phyloP scores from a whole-genome alignment of 2,797 vertebrate species.

The Thaleichthys pacificus region DNA sequence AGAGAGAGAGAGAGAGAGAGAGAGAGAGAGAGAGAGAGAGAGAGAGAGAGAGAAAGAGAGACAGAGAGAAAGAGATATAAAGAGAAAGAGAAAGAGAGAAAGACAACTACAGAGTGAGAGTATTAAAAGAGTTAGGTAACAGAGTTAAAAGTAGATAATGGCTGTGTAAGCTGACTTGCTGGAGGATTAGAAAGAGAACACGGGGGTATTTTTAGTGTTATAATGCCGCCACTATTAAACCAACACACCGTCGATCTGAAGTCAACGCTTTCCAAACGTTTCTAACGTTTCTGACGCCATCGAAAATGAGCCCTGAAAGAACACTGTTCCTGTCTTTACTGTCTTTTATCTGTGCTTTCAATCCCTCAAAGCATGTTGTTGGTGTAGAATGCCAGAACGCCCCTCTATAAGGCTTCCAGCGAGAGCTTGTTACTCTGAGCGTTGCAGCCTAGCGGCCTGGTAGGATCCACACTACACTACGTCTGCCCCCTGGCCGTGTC shows the following conservation, averaged over 20 bases:
- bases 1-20: not conserved
- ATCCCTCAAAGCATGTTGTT: not conserved
- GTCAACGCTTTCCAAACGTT: too few species aligned
- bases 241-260: not conserved
- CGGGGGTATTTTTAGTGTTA: not conserved
- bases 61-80: not conserved
- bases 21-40: not conserved
- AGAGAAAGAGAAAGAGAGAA: not conserved
- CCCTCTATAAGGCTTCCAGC: not conserved
- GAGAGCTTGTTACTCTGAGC: not conserved
- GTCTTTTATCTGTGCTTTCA: not conserved
- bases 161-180: conserved; percentile 32
- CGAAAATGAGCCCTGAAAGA: not conserved
- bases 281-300: not conserved
- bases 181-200: not conserved
- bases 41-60: not conserved
- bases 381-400: not conserved
- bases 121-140: conserved; percentile 27
- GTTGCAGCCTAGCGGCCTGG: not conserved
- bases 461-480: not conserved
- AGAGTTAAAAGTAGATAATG: conserved; percentile 45
- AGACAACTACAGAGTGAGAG: not conserved
- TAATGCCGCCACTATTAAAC: not conserved
- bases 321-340: not conserved
- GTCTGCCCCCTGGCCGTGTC: conserved; percentile 17